Conservation (phyloP, 2,797 vertebrate genomes). For the Synanceia verrucosa region DNA sequence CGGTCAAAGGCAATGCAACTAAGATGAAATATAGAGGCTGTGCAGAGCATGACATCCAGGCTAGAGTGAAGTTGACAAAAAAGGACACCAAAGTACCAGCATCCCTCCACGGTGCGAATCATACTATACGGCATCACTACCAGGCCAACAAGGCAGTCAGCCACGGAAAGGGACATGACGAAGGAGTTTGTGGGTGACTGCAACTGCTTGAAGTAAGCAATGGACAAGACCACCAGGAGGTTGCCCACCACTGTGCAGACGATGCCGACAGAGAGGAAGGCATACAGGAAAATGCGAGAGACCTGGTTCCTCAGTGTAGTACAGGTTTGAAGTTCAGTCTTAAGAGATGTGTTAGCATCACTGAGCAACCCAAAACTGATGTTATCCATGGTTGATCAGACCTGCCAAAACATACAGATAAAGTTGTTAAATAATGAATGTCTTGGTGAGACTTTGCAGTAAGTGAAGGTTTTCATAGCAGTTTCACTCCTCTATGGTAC, state of each 20-base stretch:
- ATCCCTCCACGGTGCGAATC: conserved; percentile 84
- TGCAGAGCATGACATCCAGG: conserved; percentile 88
- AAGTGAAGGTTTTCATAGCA: background rate
- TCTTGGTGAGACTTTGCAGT: conserved; percentile 1
- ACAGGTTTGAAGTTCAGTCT: conserved; percentile 61
- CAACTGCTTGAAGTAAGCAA: conserved; percentile 86
- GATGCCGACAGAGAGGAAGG: conserved; percentile 74
- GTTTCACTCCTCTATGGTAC: conserved; percentile 3
- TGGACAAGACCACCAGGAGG: conserved; percentile 83
- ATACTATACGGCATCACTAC: conserved; percentile 89
- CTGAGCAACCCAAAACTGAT: conserved; percentile 45
- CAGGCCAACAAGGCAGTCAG: conserved; percentile 86
- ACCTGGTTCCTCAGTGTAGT: conserved; percentile 56
- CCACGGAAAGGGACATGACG: conserved; percentile 84
- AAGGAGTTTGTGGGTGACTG: conserved; percentile 86
- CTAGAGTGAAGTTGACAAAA: conserved; percentile 86
- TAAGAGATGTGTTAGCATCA: conserved; percentile 66
- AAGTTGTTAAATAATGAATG: conserved; percentile 6
- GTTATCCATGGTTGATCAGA: conserved; percentile 76
- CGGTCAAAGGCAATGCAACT: conserved; percentile 88
- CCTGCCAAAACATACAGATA: conserved; percentile 65
- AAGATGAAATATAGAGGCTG: conserved; percentile 87
- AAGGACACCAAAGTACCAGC: conserved; percentile 84
- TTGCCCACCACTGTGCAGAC: conserved; percentile 85
- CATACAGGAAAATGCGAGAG: conserved; percentile 73